Evolutionary conservation across 2,888 invertebrate genomes (phyloP), one percentile per base, ranked within the genome.

Genomic region (Trissonchulus latispiculum): DNA sequence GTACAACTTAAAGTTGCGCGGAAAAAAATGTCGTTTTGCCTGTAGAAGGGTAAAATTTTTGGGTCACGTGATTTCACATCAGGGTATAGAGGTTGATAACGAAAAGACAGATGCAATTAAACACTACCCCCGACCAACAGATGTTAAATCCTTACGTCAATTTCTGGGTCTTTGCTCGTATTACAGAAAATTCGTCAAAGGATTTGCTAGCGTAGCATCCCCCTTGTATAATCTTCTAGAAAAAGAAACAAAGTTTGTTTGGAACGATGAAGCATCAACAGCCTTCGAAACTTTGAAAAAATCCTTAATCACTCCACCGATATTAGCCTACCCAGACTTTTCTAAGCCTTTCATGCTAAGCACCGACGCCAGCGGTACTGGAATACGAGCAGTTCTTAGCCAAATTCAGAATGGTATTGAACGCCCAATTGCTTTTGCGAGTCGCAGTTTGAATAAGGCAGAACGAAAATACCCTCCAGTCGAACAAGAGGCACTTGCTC

Each of bases 401-500:
- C 79, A 80, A 64, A 32, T 75, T 31, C 71, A 69, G 23, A 76
- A 76, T 8, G 76, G 68, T 66, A 1, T 73, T 37, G 2, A 33
- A 28, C 18, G 3, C 23, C 77, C 77, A 3, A 74, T 80, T 1
- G 76, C 76, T 32, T 80, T 77, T 72, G 74, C 74, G 0, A 77
- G 77, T 66, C 29, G 76, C n/a, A 59, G 70, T 0, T 67, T 80
- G 3, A 73, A 29, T 2, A 70, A 61, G 33, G 78, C 80, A n/a
- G 84, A 85, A 76, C 71, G 75, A 0, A 84, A 83, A 32, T 78
- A 78, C 73, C 73, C 77, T 0, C 74, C 78, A 3, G 75, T 77
- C 0, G 77, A 80, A 35, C 74, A 74, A 29, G 78, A 79, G 64
- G 69, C 77, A 62, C 74, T 78, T 3, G 78, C 76, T 0, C 74